phyloP scores from a whole-genome alignment of 2,113 vertebrate species.

The Cephalopholis sonnerati region DNA sequence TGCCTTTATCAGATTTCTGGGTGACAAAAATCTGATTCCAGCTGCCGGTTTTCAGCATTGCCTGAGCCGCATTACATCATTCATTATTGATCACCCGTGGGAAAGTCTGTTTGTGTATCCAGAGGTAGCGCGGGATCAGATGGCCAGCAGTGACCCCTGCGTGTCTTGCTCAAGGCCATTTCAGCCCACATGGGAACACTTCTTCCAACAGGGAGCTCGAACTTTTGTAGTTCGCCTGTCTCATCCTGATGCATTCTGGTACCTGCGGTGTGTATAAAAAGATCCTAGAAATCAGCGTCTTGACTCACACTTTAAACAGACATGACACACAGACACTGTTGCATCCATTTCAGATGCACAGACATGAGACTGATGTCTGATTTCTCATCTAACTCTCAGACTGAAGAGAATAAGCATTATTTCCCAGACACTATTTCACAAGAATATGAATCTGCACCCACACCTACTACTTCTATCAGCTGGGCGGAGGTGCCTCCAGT shows the following conservation, averaged over 20 bases:
- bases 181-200: slow-evolving; percentile 3
- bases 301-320: neutral
- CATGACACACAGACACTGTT: neutral
- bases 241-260: neutral
- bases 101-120: slow-evolving; percentile 13
- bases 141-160: neutral
- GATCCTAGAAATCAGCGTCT: neutral
- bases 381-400: neutral
- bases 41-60: slow-evolving; percentile 11
- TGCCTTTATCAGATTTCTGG: slow-evolving; percentile 24
- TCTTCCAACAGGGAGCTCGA: neutral
- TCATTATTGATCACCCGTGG: neutral
- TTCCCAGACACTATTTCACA: neutral
- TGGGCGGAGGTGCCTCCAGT: neutral
- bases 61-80: slow-evolving; percentile 11
- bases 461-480: neutral
- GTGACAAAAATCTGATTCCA: slow-evolving; percentile 2
- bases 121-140: neutral
- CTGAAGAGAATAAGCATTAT: neutral
- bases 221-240: neutral
- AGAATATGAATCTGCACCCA: too few species aligned
- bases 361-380: neutral
- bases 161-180: slow-evolving; percentile 1
- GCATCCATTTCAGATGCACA: neutral
- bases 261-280: slow-evolving; percentile 5